Evolutionary conservation across 2,888 invertebrate species (phyloP).

Genomic region (Phengaris arion): DNA sequence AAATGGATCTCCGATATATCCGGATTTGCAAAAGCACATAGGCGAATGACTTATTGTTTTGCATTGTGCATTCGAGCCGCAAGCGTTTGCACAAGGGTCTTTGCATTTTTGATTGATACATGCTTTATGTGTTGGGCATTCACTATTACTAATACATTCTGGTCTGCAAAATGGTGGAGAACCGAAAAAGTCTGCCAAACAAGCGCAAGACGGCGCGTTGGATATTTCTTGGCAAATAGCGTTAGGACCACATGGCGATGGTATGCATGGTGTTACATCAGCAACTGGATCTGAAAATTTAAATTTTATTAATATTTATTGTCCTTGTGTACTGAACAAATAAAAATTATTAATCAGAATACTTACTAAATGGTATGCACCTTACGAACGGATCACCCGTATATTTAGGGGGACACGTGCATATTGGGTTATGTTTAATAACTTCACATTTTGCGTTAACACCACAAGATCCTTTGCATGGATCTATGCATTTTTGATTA

Average conservation of each 20-base stretch:
- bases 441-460: conserved; percentile 85
- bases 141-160: conserved; percentile 84
- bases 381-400: conserved; percentile 88
- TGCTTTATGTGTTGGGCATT: conserved; percentile 82
- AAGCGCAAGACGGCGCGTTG: conserved; percentile 83
- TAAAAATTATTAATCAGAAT: conserved; percentile 1
- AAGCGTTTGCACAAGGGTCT: conserved; percentile 84
- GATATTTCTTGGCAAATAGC: conserved; percentile 80
- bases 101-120: conserved; percentile 83
- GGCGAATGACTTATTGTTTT: conserved; percentile 86
- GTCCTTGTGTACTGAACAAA: conserved; percentile 21
- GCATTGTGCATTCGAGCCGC: conserved; percentile 85
- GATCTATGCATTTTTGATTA: conserved; percentile 87
- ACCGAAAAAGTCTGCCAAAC: conserved; percentile 83
- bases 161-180: conserved; percentile 88
- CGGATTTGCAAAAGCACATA: conserved; percentile 84
- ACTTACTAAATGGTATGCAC: conserved; percentile 77
- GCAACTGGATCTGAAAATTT: conserved; percentile 68
- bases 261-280: conserved; percentile 82
- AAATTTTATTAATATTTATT: too few species aligned
- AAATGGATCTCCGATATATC: conserved; percentile 85
- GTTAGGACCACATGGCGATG: conserved; percentile 84
- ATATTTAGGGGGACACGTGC: conserved; percentile 83
- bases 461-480: conserved; percentile 87
- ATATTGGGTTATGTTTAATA: conserved; percentile 88